Percentiles rank a stretch among this genome's conserved stretches.
phyloP scores from a whole-genome alignment of 2,797 vertebrate genomes.

The Pyrocephalus nanus region DNA sequence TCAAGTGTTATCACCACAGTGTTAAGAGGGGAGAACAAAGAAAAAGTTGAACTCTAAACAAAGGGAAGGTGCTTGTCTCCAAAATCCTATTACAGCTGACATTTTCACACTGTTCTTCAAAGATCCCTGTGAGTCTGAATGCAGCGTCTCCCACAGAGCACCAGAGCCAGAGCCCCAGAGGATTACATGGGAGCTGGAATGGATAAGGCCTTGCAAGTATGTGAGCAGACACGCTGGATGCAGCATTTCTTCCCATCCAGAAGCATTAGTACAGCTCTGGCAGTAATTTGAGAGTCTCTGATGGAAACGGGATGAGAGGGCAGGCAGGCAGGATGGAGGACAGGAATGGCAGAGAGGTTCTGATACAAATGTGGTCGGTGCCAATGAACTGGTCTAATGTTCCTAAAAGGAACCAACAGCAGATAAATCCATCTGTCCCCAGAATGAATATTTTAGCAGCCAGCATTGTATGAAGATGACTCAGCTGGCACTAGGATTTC shows the following conservation, averaged over 20 bases:
- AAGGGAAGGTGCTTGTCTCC: not conserved
- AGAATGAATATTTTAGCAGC: not conserved
- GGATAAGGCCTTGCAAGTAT: not conserved
- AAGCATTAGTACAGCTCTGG: not conserved
- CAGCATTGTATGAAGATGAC: not conserved
- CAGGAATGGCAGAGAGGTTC: not conserved
- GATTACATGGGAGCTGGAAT: not conserved
- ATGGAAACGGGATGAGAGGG: not conserved
- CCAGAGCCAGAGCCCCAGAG: not conserved
- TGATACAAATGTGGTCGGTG: not conserved
- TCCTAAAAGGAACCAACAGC: not conserved
- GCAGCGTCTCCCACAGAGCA: not conserved
- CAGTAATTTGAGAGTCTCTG: not conserved
- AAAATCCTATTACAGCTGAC: not conserved
- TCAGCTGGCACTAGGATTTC: not conserved
- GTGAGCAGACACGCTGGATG: not conserved
- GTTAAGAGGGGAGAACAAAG: not conserved
- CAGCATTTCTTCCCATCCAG: not conserved
- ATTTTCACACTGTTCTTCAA: conserved; percentile 40
- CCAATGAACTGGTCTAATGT: not conserved
- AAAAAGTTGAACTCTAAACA: not conserved
- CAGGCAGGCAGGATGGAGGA: not conserved
- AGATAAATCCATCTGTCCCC: not conserved
- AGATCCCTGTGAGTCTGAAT: not conserved
- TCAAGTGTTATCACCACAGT: not conserved